Base-by-base conservation (phyloP, 1,140 invertebrate species). In the Platyscapa corneri region DNA sequence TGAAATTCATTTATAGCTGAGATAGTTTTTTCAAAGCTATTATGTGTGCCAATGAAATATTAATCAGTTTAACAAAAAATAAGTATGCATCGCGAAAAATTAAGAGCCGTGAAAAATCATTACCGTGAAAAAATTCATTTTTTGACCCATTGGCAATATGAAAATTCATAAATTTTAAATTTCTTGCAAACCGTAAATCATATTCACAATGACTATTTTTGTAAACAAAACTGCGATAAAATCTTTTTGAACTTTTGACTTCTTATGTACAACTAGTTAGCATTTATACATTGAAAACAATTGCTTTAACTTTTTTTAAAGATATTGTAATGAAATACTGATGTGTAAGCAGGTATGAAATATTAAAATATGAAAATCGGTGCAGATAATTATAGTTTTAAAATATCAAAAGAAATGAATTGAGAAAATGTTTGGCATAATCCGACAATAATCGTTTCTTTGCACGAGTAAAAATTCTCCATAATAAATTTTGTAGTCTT, bases 231-330 rank as follows among this genome's bases (percentile, higher is more conserved):
- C 37, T 56, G 76, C 53, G 37, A 78, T 67, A 74, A 53, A 72
- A 60, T 80, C 20, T 81, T 80, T 70, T 32, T 42, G 46, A 74
- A 67, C 34, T 80, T 65, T 67, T 78, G 76, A 78, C 53, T 64
- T 78, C 0, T 77, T 53, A 56, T 39, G 23, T 64, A 23, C 23
- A 37, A 79, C 56, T 39, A 3, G 23, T 79, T 79, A 79, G 34
- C 34, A 60, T 65, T 64, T 30, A 39, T n/a, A 79, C 27, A 6
- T 27, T 42, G 56, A 39, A 79, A 79, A 79, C 53, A 79, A 81
- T 81, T 30, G 34, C 39, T 65, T 67, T 7, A 60, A 27, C 1
- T 78, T 78, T 60, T 34, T 60, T 32, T 12, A n/a, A n/a, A 42
- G 37, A 74, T 42, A 74, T 74, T 6, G 20, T 27, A 27, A 60